These are phyloP conservation scores for Plagodis pulveraria DNA, from an alignment of 2,888 invertebrate genomes.

Conservation along the genomic window DNA sequence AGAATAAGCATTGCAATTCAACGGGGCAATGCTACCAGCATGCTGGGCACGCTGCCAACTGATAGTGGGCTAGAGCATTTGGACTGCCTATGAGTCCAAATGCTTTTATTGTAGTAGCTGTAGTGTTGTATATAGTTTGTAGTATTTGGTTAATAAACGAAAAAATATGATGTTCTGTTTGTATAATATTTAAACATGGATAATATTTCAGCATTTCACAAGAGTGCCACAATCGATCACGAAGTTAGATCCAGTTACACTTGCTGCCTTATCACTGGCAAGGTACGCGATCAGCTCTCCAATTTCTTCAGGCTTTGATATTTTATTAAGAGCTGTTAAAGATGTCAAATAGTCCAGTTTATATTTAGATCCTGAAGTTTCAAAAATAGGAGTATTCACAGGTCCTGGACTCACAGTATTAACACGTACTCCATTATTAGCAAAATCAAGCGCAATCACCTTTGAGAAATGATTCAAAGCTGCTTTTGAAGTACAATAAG, in stretches of 20 bases:
- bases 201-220: background rate
- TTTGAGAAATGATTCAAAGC: background rate
- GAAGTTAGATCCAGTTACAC: background rate
- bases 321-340: background rate
- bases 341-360: background rate
- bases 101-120: too few relatives aligned
- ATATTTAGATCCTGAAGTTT: background rate
- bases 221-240: background rate
- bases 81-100: too few relatives aligned
- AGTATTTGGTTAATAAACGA: too few relatives aligned
- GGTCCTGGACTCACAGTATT: constrained; percentile 91
- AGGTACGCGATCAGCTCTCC: background rate
- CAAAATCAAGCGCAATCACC: constrained; percentile 87
- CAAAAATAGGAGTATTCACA: constrained; percentile 60
- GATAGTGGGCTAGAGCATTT: too few relatives aligned
- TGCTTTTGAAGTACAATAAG: constrained; percentile 40
- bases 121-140: too few relatives aligned
- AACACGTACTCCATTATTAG: constrained; percentile 85
- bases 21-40: too few relatives aligned
- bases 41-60: too few relatives aligned
- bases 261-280: background rate
- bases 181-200: too few relatives aligned
- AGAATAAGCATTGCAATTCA: too few relatives aligned
- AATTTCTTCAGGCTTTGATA: background rate
- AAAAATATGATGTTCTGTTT: too few relatives aligned